Conservation (phyloP, 2,888 invertebrate species). For the Dasypolia templi region DNA sequence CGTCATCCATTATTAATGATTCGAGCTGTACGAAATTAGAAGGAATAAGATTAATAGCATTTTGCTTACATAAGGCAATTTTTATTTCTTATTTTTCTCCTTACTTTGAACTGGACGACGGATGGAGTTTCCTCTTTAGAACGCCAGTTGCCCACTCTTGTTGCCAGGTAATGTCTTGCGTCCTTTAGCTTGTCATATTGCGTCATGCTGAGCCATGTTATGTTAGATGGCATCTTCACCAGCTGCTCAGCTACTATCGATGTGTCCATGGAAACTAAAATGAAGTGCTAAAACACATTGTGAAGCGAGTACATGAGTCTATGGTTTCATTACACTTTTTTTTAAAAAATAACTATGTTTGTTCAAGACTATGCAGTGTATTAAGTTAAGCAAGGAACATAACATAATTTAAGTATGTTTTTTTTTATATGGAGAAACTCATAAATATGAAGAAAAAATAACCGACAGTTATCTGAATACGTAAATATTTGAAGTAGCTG, state of each 20-base stretch:
- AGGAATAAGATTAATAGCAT: neutral
- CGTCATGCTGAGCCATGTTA: slow-evolving; percentile 85
- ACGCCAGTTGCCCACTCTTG: slow-evolving; percentile 82
- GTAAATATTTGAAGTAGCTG: too few relatives aligned
- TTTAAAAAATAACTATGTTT: neutral
- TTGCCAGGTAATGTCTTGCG: slow-evolving; percentile 76
- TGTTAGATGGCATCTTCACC: slow-evolving; percentile 76
- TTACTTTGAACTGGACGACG: slow-evolving; percentile 80
- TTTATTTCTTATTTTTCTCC: slow-evolving; percentile 11
- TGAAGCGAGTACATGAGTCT: neutral
- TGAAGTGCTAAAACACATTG: slow-evolving; percentile 79
- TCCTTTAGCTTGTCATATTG: slow-evolving; percentile 79
- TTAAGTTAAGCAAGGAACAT: neutral
- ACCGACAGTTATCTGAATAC: neutral
- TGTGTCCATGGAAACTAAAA: slow-evolving; percentile 82
- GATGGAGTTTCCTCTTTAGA: slow-evolving; percentile 69
- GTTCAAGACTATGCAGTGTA: neutral
- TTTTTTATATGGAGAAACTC: neutral
- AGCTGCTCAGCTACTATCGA: slow-evolving; percentile 78
- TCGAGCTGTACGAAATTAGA: slow-evolving; percentile 74
- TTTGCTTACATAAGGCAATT: neutral
- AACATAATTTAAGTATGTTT: neutral
- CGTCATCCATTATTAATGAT: slow-evolving; percentile 83
- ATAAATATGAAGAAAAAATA: too few relatives aligned
- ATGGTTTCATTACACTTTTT: too few relatives aligned